phyloP scores from a whole-genome alignment of 2,888 invertebrate genomes.

The Diploptera punctata region DNA sequence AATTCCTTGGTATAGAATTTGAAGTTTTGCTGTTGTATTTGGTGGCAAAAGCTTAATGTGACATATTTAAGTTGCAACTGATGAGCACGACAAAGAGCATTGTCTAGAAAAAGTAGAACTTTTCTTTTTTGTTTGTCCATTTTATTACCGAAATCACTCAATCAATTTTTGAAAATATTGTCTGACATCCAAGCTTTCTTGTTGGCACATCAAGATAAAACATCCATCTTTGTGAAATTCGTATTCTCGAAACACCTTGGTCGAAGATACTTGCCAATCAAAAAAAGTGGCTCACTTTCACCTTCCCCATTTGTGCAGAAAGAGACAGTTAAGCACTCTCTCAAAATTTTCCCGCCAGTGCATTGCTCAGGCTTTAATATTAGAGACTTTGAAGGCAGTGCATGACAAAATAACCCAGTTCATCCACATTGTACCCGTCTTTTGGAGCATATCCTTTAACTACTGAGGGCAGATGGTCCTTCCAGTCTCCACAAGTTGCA shows the following conservation, averaged over 20 bases:
- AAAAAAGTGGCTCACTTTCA: not conserved
- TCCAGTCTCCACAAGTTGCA: not conserved
- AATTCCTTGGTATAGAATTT: not conserved
- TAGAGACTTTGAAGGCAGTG: not conserved
- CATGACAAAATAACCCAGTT: not conserved
- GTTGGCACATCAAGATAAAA: not conserved
- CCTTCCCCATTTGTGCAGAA: not conserved
- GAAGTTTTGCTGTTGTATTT: not conserved
- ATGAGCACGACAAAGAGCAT: not conserved
- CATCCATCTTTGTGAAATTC: not conserved
- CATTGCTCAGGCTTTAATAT: slow-evolving; percentile 1
- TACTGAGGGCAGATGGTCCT: not conserved
- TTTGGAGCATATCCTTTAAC: not conserved
- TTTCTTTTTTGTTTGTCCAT: not conserved
- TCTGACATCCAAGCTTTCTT: not conserved
- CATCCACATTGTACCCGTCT: not conserved
- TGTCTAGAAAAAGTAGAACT: not conserved
- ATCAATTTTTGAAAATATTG: not conserved
- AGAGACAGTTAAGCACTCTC: not conserved
- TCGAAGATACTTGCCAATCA: not conserved
- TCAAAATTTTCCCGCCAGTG: not conserved
- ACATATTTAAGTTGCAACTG: not conserved
- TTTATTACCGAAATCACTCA: not conserved
- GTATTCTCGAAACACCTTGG: not conserved
- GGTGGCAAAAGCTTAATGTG: not conserved